Evolutionary conservation across 2,888 invertebrate species (phyloP).

Genomic region (Prionchulus punctatus): DNA sequence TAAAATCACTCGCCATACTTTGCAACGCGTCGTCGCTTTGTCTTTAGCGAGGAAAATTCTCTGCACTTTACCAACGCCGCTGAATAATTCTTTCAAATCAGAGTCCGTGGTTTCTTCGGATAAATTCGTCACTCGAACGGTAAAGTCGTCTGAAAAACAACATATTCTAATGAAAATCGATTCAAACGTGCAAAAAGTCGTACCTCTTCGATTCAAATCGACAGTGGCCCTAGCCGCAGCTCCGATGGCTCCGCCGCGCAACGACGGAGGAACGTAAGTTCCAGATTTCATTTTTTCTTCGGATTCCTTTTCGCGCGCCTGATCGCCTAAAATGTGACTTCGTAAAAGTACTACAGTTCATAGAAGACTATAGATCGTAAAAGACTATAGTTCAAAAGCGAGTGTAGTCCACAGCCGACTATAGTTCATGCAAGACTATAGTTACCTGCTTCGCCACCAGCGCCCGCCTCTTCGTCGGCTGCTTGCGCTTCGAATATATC

Average conservation of each 20-base stretch:
- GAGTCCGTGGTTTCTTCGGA: constrained; percentile 81
- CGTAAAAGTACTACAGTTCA: too few relatives aligned
- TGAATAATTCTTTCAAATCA: constrained; percentile 86
- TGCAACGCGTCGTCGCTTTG: constrained; percentile 42
- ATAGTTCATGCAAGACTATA: too few relatives aligned
- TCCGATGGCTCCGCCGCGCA: constrained; percentile 45
- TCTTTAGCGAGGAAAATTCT: constrained; percentile 92
- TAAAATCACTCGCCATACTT: constrained; percentile 30
- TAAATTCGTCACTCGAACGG: constrained; percentile 89
- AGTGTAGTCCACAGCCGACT: too few relatives aligned
- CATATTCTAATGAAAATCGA: neutral
- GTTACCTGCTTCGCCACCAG: neutral
- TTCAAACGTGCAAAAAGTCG: neutral
- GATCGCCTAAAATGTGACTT: constrained; percentile 18
- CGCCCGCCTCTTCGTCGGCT: neutral
- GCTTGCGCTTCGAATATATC: constrained; percentile 44
- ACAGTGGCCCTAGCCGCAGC: neutral
- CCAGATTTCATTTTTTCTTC: constrained; percentile 30
- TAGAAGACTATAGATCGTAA: too few relatives aligned
- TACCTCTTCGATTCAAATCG: neutral
- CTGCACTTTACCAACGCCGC: constrained; percentile 75
- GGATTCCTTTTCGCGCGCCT: constrained; percentile 14
- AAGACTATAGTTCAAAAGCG: too few relatives aligned
- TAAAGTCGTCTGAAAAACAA: constrained; percentile 43
- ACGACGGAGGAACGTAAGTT: constrained; percentile 60